A percentile compares a stretch with the other conserved stretches of the same genome.
These are phyloP conservation scores for Prietella phreatophila DNA, from an alignment of 2,113 vertebrate genomes.

Conservation along the genomic window DNA sequence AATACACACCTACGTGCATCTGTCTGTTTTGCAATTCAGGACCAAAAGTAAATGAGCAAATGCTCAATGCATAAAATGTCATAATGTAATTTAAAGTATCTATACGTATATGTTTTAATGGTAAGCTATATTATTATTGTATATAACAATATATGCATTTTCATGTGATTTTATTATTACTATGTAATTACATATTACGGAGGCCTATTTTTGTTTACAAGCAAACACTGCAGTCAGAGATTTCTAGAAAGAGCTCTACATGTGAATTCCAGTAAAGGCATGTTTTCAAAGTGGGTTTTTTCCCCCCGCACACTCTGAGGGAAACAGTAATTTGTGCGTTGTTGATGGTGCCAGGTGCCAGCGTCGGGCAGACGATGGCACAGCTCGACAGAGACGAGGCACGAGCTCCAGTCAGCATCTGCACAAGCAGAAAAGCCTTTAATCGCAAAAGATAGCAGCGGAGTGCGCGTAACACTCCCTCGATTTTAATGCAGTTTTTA, in stretches of 20 bases:
- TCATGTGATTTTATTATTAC: not conserved
- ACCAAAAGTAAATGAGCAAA: not conserved
- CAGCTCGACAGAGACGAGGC: slow-evolving; percentile 29
- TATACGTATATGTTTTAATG: not conserved
- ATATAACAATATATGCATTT: not conserved
- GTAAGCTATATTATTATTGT: not conserved
- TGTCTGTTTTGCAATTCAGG: not conserved
- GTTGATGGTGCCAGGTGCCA: slow-evolving; percentile 27
- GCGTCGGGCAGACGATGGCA: slow-evolving; percentile 35
- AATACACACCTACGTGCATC: slow-evolving; percentile 14
- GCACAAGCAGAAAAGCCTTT: slow-evolving; percentile 76
- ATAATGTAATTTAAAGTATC: not conserved
- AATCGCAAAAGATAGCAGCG: slow-evolving; percentile 78
- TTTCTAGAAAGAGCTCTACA: not conserved
- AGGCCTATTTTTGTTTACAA: not conserved
- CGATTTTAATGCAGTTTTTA: slow-evolving; percentile 84
- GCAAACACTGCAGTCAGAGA: not conserved
- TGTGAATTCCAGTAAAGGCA: not conserved
- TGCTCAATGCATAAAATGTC: not conserved
- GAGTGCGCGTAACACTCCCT: slow-evolving; percentile 82
- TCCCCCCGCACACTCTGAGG: not conserved
- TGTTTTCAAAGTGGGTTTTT: not conserved
- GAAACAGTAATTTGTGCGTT: slow-evolving; percentile 38
- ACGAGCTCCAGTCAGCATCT: slow-evolving; percentile 72
- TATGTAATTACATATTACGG: not conserved